These are phyloP conservation scores for Columba livia DNA, from an alignment of 2,113 vertebrate genomes.

Conservation along the genomic window DNA sequence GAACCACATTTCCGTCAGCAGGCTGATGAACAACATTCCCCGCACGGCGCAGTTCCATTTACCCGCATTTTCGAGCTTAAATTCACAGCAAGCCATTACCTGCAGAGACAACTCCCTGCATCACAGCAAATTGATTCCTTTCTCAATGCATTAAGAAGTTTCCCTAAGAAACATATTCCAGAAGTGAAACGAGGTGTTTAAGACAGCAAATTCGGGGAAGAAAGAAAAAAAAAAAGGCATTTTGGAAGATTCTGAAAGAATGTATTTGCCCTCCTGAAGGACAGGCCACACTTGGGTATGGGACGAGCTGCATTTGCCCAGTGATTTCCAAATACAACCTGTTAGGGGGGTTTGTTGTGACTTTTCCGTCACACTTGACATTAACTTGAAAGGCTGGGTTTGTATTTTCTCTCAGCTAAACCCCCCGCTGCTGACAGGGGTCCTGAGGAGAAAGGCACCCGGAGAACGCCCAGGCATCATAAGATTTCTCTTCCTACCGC, in stretches of 20 bases:
- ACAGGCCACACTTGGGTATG: rapidly evolving
- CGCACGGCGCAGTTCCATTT: rapidly evolving
- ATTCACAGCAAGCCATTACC: neutral
- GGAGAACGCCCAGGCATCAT: neutral
- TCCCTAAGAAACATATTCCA: neutral
- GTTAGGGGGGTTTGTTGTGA: neutral
- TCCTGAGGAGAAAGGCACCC: neutral
- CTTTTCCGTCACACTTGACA: neutral
- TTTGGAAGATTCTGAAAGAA: neutral
- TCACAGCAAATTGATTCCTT: neutral
- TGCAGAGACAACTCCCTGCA: neutral
- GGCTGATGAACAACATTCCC: neutral
- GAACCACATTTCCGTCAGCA: neutral
- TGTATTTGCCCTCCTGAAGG: neutral
- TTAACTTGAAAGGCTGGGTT: neutral
- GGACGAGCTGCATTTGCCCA: neutral
- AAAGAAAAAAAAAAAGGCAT: neutral
- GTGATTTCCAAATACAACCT: neutral
- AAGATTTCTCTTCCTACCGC: neutral
- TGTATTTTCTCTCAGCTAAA: neutral
- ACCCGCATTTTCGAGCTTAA: neutral
- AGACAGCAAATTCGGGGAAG: neutral
- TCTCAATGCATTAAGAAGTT: neutral
- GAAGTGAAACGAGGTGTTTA: neutral
- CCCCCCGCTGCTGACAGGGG: neutral